Conservation (phyloP, 2,888 invertebrate genomes). For the Agrotis segetum region DNA sequence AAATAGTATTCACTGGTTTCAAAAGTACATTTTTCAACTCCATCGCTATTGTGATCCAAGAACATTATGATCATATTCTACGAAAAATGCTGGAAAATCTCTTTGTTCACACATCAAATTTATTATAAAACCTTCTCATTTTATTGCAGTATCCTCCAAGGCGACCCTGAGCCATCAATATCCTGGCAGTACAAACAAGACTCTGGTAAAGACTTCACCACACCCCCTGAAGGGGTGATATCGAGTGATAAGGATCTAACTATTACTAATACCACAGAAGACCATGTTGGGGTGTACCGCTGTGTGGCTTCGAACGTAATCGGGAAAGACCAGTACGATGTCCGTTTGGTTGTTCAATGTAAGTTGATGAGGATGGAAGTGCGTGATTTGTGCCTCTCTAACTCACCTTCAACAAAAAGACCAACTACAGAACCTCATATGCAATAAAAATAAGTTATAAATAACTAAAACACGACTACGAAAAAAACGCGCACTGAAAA, state of each 20-base stretch:
- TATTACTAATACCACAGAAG: conserved; percentile 72
- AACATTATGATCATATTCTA: too few relatives aligned
- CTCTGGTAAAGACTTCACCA: conserved; percentile 57
- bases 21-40: not conserved
- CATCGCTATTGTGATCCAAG: not conserved
- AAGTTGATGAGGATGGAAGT: conserved; percentile 59
- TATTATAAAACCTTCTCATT: not conserved
- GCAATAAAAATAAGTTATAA: not conserved
- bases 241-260: conserved; percentile 60
- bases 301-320: conserved; percentile 81
- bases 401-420: too few relatives aligned
- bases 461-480: too few relatives aligned
- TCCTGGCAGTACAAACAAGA: conserved; percentile 74
- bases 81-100: too few relatives aligned
- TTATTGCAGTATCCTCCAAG: conserved; percentile 71
- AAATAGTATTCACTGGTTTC: too few relatives aligned
- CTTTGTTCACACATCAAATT: not conserved
- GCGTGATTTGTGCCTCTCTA: too few relatives aligned
- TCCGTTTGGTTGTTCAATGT: conserved; percentile 81
- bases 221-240: conserved; percentile 59
- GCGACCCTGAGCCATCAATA: conserved; percentile 79
- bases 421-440: too few relatives aligned
- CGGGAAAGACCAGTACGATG: conserved; percentile 77
- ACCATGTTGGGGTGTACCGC: conserved; percentile 78
- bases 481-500: too few relatives aligned